A percentile compares a stretch with the other conserved stretches of the same genome.
phyloP scores from a whole-genome alignment of 1,140 invertebrate genomes.

The Sarcophaga bullata region DNA sequence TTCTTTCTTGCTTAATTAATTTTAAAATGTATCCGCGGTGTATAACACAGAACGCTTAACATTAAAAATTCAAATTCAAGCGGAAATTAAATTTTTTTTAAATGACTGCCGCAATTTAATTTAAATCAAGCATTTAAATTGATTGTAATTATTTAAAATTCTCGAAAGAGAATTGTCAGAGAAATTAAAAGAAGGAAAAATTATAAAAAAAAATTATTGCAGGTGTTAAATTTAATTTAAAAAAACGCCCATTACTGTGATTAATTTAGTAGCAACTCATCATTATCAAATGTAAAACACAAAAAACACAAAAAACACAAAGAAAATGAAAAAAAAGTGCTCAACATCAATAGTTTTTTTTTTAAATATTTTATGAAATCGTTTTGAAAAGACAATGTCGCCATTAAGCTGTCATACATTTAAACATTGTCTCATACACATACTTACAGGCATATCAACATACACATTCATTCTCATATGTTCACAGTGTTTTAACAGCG shows the following conservation, averaged over 20 bases:
- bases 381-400: conserved; percentile 1
- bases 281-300: neutral
- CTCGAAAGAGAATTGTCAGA: neutral
- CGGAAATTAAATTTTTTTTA: conserved; percentile 2
- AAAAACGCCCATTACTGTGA: neutral
- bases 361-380: neutral
- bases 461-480: too few species aligned
- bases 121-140: neutral
- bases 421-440: neutral
- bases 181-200: neutral
- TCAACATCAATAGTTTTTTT: neutral
- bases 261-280: conserved; percentile 6
- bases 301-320: neutral
- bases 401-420: neutral
- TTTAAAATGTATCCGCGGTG: too few species aligned
- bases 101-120: neutral
- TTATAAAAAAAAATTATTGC: too few species aligned
- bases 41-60: too few species aligned
- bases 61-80: neutral
- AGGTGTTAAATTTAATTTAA: neutral
- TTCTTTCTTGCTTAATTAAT: too few species aligned
- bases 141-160: neutral
- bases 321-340: neutral
- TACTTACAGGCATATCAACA: neutral
- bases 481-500: too few species aligned